Conservation (phyloP, 2,113 vertebrate genomes). For the Corapipo altera region DNA sequence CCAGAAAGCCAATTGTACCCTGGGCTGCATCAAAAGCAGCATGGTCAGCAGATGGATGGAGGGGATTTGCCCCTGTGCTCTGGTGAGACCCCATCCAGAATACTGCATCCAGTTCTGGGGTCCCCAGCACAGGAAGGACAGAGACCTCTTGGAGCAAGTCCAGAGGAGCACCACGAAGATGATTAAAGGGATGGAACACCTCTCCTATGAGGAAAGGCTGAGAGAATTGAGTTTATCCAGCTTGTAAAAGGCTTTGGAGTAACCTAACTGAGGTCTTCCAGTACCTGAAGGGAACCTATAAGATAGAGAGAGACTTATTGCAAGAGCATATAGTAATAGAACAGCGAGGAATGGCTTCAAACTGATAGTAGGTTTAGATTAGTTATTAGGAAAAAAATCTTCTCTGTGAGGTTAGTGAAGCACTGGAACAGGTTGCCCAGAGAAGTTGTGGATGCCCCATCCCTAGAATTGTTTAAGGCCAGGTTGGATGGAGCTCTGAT, state of each 20-base stretch:
- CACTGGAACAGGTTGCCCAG: background rate
- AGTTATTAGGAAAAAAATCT: background rate
- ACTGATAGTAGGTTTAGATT: background rate
- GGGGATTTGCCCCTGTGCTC: background rate
- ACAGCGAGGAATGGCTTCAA: background rate
- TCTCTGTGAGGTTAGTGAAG: background rate
- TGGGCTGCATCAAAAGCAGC: background rate
- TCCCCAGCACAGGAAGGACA: background rate
- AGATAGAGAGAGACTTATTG: background rate
- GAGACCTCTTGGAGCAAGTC: background rate
- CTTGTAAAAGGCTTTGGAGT: background rate
- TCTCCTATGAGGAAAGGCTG: background rate
- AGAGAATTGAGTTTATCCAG: background rate
- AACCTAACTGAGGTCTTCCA: background rate
- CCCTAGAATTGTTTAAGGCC: background rate
- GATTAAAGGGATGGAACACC: background rate
- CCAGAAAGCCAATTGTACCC: background rate
- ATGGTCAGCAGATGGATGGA: background rate
- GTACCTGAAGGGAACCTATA: background rate
- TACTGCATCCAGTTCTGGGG: background rate
- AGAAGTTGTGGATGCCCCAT: background rate
- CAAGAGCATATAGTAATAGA: background rate
- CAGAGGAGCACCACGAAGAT: background rate
- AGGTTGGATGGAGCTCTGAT: background rate
- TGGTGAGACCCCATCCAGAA: background rate